Percentiles rank a stretch among this genome's conserved stretches.
These are phyloP conservation scores for Cephus nigrinus DNA, from an alignment of 2,888 invertebrate species.

Conservation along the genomic window DNA sequence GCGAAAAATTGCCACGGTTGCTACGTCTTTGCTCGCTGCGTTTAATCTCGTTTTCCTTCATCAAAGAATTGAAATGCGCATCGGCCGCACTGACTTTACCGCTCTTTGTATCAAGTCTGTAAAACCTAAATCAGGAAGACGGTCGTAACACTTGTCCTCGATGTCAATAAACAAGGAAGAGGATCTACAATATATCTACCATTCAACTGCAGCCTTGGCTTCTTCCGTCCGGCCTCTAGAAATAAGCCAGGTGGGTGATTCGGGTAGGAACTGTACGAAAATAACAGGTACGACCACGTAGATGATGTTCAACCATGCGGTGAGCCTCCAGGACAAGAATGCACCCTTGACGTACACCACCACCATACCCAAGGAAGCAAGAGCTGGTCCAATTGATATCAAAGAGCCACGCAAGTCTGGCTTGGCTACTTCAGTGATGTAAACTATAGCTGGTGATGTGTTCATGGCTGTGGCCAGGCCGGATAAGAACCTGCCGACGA, in stretches of 20 bases:
- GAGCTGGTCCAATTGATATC: conserved; percentile 71
- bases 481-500: conserved; percentile 69
- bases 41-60: conserved; percentile 69
- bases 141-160: neutral
- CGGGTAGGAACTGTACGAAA: conserved; percentile 68
- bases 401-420: conserved; percentile 73
- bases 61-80: conserved; percentile 67
- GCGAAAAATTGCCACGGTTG: conserved; percentile 54
- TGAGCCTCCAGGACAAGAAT: conserved; percentile 69
- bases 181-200: conserved; percentile 49
- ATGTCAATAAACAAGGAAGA: neutral
- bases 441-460: conserved; percentile 73
- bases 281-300: conserved; percentile 69
- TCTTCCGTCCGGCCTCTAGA: conserved; percentile 70
- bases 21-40: conserved; percentile 62
- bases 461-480: conserved; percentile 72
- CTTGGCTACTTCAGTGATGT: conserved; percentile 73
- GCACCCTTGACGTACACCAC: conserved; percentile 70
- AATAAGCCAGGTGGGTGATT: conserved; percentile 73
- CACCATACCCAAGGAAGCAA: conserved; percentile 73
- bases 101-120: conserved; percentile 46
- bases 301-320: conserved; percentile 70
- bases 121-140: conserved; percentile 38
- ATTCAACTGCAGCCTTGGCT: conserved; percentile 68
- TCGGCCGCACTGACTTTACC: conserved; percentile 64